Percentiles rank a stretch among this genome's conserved stretches.
These are phyloP conservation scores for Philonicus albiceps DNA, from an alignment of 2,888 invertebrate genomes.

Conservation along the genomic window DNA sequence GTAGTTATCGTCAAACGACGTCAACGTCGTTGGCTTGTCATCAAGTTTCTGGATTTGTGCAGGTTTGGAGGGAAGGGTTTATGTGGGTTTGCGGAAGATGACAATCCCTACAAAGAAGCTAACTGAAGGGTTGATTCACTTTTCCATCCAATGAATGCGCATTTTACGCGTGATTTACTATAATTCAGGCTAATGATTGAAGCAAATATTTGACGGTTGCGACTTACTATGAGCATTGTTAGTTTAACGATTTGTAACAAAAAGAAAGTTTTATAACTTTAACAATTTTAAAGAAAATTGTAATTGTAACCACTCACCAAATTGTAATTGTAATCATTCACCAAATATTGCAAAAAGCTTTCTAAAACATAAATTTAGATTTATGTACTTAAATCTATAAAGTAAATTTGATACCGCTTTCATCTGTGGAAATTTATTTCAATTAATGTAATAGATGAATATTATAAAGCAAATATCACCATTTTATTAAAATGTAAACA, in stretches of 20 bases:
- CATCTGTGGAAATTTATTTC: too few species aligned
- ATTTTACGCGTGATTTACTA: slow-evolving; percentile 45
- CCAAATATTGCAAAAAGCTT: too few species aligned
- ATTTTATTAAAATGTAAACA: too few species aligned
- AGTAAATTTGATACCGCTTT: too few species aligned
- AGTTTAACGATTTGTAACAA: neutral
- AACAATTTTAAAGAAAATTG: too few species aligned
- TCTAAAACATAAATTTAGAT: too few species aligned
- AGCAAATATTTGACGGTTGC: slow-evolving; percentile 25
- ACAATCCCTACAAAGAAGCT: neutral
- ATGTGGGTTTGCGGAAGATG: neutral
- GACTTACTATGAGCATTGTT: neutral
- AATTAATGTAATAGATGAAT: too few species aligned
- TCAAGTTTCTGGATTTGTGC: neutral
- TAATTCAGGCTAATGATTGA: slow-evolving; percentile 40
- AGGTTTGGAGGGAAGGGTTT: neutral
- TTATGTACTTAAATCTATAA: too few species aligned
- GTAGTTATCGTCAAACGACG: neutral
- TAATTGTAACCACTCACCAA: too few species aligned
- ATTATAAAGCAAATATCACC: too few species aligned
- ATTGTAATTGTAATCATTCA: too few species aligned
- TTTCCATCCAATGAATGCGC: slow-evolving; percentile 20
- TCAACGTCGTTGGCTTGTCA: neutral
- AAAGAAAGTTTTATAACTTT: neutral
- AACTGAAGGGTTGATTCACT: slow-evolving; percentile 8